Evolutionary conservation across 2,797 vertebrate species (phyloP).

Genomic region (Ctenochaetus hawaiiensis): DNA sequence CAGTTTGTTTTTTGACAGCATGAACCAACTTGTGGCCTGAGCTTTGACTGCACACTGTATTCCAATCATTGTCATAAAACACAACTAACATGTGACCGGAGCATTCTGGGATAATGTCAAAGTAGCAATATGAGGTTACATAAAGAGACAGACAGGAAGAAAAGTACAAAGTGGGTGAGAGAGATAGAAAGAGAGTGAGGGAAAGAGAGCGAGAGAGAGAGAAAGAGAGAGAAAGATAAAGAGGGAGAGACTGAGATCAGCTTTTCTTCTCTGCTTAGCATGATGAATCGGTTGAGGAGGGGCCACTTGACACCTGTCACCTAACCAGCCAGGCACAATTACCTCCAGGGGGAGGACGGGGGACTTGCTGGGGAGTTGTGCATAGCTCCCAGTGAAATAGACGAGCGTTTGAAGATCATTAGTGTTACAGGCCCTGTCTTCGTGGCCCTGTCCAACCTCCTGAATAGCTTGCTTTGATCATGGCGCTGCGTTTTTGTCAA

Average conservation of each 20-base stretch:
- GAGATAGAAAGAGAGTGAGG: no score
- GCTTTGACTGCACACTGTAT: neutral
- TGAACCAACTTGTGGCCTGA: slow-evolving; percentile 2
- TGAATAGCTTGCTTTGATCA: slow-evolving; percentile 87
- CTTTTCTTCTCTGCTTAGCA: slow-evolving; percentile 81
- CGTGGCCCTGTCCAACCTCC: slow-evolving; percentile 85
- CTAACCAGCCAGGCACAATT: slow-evolving; percentile 86
- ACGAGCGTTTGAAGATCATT: slow-evolving; percentile 88
- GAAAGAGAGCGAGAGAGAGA: no score
- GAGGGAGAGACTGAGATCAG: slow-evolving; percentile 58
- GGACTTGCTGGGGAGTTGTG: slow-evolving; percentile 82
- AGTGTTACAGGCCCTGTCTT: slow-evolving; percentile 88
- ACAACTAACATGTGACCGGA: slow-evolving; percentile 53
- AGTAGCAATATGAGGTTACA: slow-evolving; percentile 52
- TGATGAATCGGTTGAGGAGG: slow-evolving; percentile 83
- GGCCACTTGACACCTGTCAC: slow-evolving; percentile 88
- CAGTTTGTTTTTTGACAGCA: no score
- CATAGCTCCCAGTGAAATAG: slow-evolving; percentile 84
- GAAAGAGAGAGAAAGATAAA: slow-evolving; percentile 21
- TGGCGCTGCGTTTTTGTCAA: slow-evolving; percentile 82
- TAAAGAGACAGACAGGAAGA: slow-evolving; percentile 60
- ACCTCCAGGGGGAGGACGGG: slow-evolving; percentile 82
- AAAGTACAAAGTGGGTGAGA: slow-evolving; percentile 56
- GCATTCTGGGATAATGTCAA: slow-evolving; percentile 46
- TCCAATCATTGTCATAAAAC: slow-evolving; percentile 20